phyloP scores from a whole-genome alignment of 1,140 invertebrate species.

The Drosophila bocki region DNA sequence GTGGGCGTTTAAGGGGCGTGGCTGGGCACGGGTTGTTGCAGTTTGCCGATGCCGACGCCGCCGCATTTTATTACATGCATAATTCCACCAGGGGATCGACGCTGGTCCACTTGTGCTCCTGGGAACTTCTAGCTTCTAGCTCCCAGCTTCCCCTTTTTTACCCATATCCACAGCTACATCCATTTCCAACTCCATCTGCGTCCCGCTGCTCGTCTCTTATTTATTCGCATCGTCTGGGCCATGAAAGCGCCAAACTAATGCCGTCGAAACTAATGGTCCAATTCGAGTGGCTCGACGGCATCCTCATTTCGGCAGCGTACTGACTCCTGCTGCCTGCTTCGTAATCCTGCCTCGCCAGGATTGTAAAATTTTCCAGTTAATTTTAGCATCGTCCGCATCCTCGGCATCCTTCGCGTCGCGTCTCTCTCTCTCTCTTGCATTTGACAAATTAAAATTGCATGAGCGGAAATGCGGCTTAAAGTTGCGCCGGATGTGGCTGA shows the following conservation, averaged over 20 bases:
- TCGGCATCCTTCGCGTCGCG: slow-evolving; percentile 5
- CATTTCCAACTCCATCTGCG: slow-evolving; percentile 30
- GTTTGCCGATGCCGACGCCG: slow-evolving; percentile 46
- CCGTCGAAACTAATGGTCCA: slow-evolving; percentile 84
- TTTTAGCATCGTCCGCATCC: slow-evolving; percentile 57
- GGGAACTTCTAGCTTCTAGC: background rate
- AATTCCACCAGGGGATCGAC: slow-evolving; percentile 66
- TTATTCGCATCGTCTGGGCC: slow-evolving; percentile 70
- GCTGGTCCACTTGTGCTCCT: slow-evolving; percentile 29
- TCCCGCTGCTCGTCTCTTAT: slow-evolving; percentile 67
- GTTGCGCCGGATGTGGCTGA: slow-evolving; percentile 64
- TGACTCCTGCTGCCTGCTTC: slow-evolving; percentile 23
- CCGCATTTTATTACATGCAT: slow-evolving; percentile 81
- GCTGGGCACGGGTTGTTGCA: slow-evolving; percentile 54
- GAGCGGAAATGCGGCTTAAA: slow-evolving; percentile 81
- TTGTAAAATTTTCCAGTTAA: slow-evolving; percentile 82
- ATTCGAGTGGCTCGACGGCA: slow-evolving; percentile 79
- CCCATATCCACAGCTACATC: slow-evolving; percentile 8
- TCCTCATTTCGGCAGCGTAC: slow-evolving; percentile 32
- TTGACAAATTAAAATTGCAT: slow-evolving; percentile 84
- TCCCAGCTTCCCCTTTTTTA: background rate
- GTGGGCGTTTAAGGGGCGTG: slow-evolving; percentile 57
- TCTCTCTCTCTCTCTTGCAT: slow-evolving; percentile 57
- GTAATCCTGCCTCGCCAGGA: slow-evolving; percentile 57
- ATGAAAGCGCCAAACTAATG: slow-evolving; percentile 78